Evolutionary conservation across 2,888 invertebrate genomes (phyloP), one percentile per base, ranked within the genome.

Genomic region (Athalia cordata): DNA sequence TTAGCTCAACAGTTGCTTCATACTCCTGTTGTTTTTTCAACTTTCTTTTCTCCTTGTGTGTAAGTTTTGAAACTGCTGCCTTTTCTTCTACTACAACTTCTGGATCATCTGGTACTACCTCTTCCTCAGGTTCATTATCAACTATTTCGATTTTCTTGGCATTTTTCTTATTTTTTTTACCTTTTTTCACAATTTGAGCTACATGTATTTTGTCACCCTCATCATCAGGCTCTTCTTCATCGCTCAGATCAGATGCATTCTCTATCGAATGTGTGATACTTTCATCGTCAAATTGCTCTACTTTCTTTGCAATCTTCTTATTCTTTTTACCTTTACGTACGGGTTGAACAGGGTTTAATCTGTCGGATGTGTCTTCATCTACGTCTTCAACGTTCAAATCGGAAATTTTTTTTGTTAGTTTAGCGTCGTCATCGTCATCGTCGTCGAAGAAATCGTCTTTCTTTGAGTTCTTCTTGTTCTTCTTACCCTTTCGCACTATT

Each of bases 11-110:
- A 87, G 97, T 96, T 85, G 95, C 95, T 86, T 97, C 96, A 90
- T 96, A 97, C 86, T 97, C 97, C 87, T 95, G 94, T 91, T 96
- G 94, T 84, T 97, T 97, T 89, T 97, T 97, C 81, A 97, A 86
- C 87, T 97, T 97, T 87, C 97, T 97, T 90, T 97, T 97, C 88
- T 97, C 97, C 90, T 97, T 97, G 88, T 97, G 97, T 2, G 97
- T 95, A 75, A 97, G 87, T 90, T 96, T 96, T 81, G 29, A 29
- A 29, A 29, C 29, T 29, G 94, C 95, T 0, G 87, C 89, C 0
- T 90, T 86, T 81, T 93, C 93, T 52, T 89, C 86, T 64, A 87
- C 79, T 43, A 85, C 85, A 80, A 88, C 80, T 0, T 89, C 87
- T 3, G 87, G 84, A 55, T 88, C 80, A 55, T 81, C 78, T 67